Evolutionary conservation across 2,888 invertebrate species (phyloP).

Genomic region (Platerodrilus igneus): DNA sequence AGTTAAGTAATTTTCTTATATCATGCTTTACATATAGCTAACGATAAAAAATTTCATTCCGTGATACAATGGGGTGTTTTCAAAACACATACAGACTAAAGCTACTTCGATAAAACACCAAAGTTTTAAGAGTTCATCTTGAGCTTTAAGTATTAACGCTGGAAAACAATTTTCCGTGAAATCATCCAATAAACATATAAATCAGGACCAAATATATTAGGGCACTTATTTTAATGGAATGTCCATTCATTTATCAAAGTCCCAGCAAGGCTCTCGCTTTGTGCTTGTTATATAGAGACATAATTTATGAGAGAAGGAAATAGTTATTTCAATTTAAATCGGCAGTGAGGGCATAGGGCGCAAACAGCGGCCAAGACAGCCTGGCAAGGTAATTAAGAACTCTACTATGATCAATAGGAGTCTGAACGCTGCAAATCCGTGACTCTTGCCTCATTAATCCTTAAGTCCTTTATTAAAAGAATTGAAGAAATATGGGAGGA

Average conservation of each 20-base stretch:
- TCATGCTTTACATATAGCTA: no score
- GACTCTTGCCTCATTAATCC: conserved; percentile 48
- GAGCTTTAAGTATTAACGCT: no score
- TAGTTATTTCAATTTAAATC: conserved; percentile 46
- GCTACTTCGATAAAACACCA: no score
- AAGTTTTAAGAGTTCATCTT: no score
- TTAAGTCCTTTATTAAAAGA: conserved; percentile 50
- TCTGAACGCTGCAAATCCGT: conserved; percentile 33
- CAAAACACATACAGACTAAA: no score
- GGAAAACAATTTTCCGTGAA: conserved; percentile 35
- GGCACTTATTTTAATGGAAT: conserved; percentile 48
- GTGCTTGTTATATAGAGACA: conserved; percentile 43
- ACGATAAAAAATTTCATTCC: no score
- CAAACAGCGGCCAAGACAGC: conserved; percentile 28
- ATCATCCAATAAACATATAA: conserved; percentile 45
- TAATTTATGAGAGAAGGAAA: conserved; percentile 46
- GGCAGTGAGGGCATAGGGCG: conserved; percentile 42
- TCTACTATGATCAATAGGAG: conserved; percentile 45
- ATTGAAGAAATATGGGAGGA: conserved; percentile 52
- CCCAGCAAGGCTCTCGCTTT: conserved; percentile 36
- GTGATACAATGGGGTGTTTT: no score
- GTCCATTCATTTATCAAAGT: conserved; percentile 46
- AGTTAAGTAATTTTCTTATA: no score
- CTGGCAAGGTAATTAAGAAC: conserved; percentile 44
- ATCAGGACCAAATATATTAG: conserved; percentile 44